Conservation (phyloP, 2,113 vertebrate genomes). For the Scolopax mira region DNA sequence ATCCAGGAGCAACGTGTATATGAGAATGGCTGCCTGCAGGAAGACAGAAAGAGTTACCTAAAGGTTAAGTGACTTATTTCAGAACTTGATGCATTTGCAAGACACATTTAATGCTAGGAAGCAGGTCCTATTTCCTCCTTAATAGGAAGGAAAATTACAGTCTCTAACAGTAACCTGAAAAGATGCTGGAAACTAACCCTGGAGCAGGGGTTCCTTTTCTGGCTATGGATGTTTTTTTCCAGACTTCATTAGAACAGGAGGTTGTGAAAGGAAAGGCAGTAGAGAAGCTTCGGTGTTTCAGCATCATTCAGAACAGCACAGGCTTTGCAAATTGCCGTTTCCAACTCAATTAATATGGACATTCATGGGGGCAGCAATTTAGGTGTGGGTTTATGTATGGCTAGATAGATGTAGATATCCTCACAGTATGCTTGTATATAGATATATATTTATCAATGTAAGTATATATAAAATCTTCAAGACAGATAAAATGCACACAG, state of each 20-base stretch:
- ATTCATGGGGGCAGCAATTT: neutral
- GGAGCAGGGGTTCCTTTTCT: neutral
- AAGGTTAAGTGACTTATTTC: neutral
- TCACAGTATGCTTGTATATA: neutral
- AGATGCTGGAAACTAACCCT: neutral
- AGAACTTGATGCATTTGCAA: neutral
- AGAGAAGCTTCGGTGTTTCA: neutral
- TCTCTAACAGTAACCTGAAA: neutral
- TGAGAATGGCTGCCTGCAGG: neutral
- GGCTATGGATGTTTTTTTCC: neutral
- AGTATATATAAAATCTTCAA: constrained; percentile 49
- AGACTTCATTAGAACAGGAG: neutral
- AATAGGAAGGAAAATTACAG: neutral
- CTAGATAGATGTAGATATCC: neutral
- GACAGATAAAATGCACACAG: constrained; percentile 78
- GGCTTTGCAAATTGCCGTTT: constrained; percentile 17
- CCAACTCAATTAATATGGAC: neutral
- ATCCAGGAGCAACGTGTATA: rapidly evolving
- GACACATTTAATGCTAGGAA: neutral
- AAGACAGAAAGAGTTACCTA: neutral
- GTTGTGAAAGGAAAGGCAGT: neutral
- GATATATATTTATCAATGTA: neutral
- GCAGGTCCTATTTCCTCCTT: neutral
- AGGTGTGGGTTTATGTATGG: neutral
- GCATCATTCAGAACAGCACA: constrained; percentile 35